These are phyloP conservation scores for Phortica magna DNA, from an alignment of 2,888 invertebrate species.

Conservation along the genomic window DNA sequence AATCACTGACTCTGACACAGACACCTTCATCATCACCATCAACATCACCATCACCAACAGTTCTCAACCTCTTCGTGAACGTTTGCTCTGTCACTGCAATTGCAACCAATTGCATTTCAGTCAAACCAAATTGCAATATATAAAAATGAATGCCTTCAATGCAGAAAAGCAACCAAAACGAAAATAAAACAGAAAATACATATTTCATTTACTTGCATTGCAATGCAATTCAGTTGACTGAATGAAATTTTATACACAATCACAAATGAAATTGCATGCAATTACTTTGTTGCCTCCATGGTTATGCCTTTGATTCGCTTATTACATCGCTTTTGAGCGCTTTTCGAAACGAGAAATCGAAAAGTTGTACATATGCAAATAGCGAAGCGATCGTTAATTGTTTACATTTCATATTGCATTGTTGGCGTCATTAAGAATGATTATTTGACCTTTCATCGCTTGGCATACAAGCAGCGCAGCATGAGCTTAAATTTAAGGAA, in stretches of 20 bases:
- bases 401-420: too few relatives aligned
- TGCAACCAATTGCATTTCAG: slow-evolving; percentile 29
- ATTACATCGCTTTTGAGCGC: not conserved
- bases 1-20: not conserved
- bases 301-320: not conserved
- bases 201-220: not conserved
- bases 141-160: not conserved
- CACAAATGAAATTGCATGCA: slow-evolving; percentile 59
- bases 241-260: slow-evolving; percentile 26
- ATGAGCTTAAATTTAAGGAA: too few relatives aligned
- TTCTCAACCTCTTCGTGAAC: not conserved
- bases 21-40: not conserved
- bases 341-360: too few relatives aligned
- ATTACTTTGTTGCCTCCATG: slow-evolving; percentile 59
- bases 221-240: not conserved
- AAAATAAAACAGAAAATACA: not conserved
- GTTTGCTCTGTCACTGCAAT: not conserved
- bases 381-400: too few relatives aligned
- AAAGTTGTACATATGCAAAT: too few relatives aligned
- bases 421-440: too few relatives aligned
- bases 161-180: not conserved
- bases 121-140: slow-evolving; percentile 13
- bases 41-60: not conserved
- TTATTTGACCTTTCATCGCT: too few relatives aligned
- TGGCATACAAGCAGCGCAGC: too few relatives aligned